These are phyloP conservation scores for Litocranius walleri DNA, from an alignment of 2,113 vertebrate genomes.

Conservation along the genomic window DNA sequence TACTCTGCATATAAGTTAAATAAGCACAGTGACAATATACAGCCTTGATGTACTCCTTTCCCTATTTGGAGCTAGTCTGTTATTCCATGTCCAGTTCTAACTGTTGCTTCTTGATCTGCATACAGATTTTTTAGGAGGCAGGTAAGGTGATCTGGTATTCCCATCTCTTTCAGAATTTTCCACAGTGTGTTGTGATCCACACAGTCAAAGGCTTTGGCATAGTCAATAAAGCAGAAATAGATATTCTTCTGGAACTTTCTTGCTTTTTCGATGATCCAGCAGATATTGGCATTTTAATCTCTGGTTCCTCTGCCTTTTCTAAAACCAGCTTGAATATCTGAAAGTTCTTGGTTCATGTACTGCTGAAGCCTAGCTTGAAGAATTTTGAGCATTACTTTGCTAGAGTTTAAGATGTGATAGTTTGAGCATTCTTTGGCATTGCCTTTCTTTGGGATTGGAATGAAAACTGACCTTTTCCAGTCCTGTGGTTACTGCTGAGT, in stretches of 20 bases:
- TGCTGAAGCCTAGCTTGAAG: background rate
- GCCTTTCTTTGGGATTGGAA: background rate
- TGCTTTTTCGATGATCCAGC: background rate
- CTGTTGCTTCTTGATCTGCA: background rate
- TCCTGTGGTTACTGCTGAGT: background rate
- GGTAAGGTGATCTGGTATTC: background rate
- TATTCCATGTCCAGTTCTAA: background rate
- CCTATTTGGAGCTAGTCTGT: background rate
- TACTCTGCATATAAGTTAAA: background rate
- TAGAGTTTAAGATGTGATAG: background rate
- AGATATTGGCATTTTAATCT: background rate
- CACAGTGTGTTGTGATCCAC: background rate
- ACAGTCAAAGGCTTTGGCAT: background rate
- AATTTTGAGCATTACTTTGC: background rate
- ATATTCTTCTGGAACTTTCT: background rate
- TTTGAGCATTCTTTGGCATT: background rate
- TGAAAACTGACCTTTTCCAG: background rate
- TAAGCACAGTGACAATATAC: background rate
- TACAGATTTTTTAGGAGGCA: background rate
- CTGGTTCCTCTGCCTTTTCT: background rate
- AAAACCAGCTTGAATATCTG: background rate
- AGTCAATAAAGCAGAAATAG: background rate
- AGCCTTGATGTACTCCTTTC: background rate
- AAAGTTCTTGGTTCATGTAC: background rate
- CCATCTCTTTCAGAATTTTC: background rate